Percentiles rank a stretch among this genome's conserved stretches.
Conservation (phyloP, 2,888 invertebrate species). For the Alviniconcha strummeri region DNA sequence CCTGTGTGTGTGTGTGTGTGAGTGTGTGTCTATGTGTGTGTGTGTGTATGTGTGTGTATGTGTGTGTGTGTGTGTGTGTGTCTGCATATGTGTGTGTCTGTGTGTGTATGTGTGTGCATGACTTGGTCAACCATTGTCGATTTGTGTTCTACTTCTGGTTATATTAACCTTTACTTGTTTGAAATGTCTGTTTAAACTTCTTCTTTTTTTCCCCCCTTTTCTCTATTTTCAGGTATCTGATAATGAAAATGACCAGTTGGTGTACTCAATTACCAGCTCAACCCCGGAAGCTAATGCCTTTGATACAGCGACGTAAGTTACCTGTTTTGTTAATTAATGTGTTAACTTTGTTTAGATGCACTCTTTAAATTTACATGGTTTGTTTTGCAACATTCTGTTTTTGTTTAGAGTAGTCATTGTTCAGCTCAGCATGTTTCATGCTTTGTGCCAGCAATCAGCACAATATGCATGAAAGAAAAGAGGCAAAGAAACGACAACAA, state of each 20-base stretch:
- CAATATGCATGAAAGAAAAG: too few species aligned
- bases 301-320: constrained; percentile 25
- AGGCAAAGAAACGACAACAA: too few species aligned
- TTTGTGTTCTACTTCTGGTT: too few species aligned
- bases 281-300: constrained; percentile 5
- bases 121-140: not conserved
- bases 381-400: too few species aligned
- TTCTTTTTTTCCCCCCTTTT: not conserved
- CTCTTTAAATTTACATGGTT: too few species aligned
- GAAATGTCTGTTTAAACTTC: not conserved
- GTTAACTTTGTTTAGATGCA: too few species aligned
- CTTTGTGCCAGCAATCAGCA: too few species aligned
- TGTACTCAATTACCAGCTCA: constrained; percentile 38
- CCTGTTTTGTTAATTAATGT: not conserved
- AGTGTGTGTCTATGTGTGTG: not conserved
- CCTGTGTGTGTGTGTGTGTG: not conserved
- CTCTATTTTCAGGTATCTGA: constrained; percentile 41
- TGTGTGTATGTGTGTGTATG: not conserved
- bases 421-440: too few species aligned
- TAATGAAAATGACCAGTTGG: constrained; percentile 46
- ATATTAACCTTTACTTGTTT: not conserved
- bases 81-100: not conserved
- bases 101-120: not conserved
- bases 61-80: not conserved
- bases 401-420: too few species aligned